Percentiles rank a stretch among this genome's conserved stretches.
Evolutionary conservation across 2,888 invertebrate species (phyloP).

Genomic region (Ophioninae sp.): DNA sequence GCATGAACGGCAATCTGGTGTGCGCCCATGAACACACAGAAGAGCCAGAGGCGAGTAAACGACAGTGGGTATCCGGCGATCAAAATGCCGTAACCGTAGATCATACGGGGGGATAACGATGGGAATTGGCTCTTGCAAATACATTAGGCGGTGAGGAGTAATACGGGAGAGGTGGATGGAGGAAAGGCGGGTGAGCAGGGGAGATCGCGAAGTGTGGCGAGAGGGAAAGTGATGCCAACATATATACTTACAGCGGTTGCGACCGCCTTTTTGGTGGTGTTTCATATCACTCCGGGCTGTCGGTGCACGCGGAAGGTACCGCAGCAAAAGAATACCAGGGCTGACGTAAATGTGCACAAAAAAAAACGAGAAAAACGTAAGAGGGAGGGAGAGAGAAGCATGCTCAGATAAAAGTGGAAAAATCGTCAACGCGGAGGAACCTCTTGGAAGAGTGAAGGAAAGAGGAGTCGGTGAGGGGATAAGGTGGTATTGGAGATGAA

Average conservation of each 20-base stretch:
- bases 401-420: conserved; percentile 66
- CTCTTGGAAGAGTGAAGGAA: conserved; percentile 51
- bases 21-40: conserved; percentile 45
- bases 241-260: conserved; percentile 32
- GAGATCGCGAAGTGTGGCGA: conserved; percentile 41
- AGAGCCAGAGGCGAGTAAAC: conserved; percentile 68
- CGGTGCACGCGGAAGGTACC: conserved; percentile 37
- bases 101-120: conserved; percentile 79
- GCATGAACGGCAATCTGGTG: not conserved
- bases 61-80: conserved; percentile 76
- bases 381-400: conserved; percentile 45
- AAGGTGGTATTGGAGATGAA: conserved; percentile 41
- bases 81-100: conserved; percentile 79
- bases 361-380: conserved; percentile 33
- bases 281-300: conserved; percentile 61
- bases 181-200: conserved; percentile 34
- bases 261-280: conserved; percentile 53
- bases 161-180: conserved; percentile 43
- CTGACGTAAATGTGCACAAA: conserved; percentile 27
- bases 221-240: conserved; percentile 63
- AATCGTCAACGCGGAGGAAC: conserved; percentile 69
- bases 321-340: conserved; percentile 29
- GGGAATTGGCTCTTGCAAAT: conserved; percentile 80
- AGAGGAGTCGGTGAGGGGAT: conserved; percentile 18
- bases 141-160: conserved; percentile 75